Base-by-base conservation (phyloP, 1,140 invertebrate species). In the Cotesia chilonis region DNA sequence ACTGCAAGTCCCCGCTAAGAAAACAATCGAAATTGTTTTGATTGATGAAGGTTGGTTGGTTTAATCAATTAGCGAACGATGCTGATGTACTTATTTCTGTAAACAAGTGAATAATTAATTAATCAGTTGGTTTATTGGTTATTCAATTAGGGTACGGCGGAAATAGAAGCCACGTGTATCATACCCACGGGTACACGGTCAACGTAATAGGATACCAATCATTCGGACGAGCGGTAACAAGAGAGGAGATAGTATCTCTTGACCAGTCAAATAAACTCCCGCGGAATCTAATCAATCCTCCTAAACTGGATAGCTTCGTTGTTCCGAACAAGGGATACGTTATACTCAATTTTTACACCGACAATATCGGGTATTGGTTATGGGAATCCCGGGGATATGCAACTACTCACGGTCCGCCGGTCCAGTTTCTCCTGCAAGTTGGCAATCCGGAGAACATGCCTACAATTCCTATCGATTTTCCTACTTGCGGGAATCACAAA, bases 241-340 rank as follows among this genome's bases (percentile, higher is more conserved):
- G 75, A 71, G 60, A 78, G 9, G 73, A 79, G 17, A 72, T 81
- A 37, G 63, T 76, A 20, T 60, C 66, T 12, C 68, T 88, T 52
- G 82, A 89, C 57, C 57, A 63, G 1, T 74, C 81, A 38, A 85
- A 86, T 14, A 73, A 81, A 9, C 80, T 90, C 12, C 54, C 74
- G 17, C 77, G 86, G 59, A 88, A 88, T 73, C 74, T 87, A 4
- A 55, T 80, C 6, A 74, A 79, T 73, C 77, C 79, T 4, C 70
- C 74, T 0, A 72, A 36, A 6, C 83, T 82, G 35, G 82, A 84
- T 65, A 80, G 79, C n/a, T 80, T 84, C 7, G 73, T 78, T 7
- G 76, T 82, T 0, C 82, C 82, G 6, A 81, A 78, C 20, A 82
- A 79, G 36, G 82, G 82, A 12, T 84, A 79, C 59, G 17, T 77